These are phyloP conservation scores for Callopanchax toddi DNA, from an alignment of 2,113 vertebrate genomes.

Conservation along the genomic window DNA sequence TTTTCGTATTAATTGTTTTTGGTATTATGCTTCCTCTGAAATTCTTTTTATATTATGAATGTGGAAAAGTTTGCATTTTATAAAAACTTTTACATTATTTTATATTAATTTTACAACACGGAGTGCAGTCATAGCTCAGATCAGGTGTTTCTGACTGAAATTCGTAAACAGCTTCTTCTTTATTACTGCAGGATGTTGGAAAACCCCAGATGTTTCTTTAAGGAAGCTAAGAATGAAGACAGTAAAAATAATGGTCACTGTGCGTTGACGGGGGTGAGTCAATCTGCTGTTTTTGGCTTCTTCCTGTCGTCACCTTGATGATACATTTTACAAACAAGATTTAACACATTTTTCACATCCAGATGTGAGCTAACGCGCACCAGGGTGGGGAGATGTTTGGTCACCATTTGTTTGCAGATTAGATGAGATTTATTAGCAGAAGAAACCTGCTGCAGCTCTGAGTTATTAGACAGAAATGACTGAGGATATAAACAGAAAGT, in stretches of 20 bases:
- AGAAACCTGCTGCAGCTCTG: constrained; percentile 29
- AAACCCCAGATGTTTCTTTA: too few species aligned
- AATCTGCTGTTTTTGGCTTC: constrained; percentile 13
- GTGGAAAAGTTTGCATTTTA: too few species aligned
- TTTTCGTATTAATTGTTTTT: too few species aligned
- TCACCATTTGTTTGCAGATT: constrained; percentile 69
- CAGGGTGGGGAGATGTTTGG: constrained; percentile 7
- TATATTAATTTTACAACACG: too few species aligned
- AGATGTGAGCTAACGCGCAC: constrained; percentile 41
- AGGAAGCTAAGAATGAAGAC: too few species aligned
- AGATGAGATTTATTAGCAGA: constrained; percentile 43
- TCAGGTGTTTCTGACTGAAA: too few species aligned
- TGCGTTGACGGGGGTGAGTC: not conserved
- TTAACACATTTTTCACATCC: constrained; percentile 52
- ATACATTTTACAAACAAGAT: constrained; percentile 53
- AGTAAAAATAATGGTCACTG: not conserved
- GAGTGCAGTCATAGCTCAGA: too few species aligned
- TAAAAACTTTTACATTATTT: too few species aligned
- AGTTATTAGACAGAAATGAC: constrained; percentile 10
- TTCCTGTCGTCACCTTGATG: constrained; percentile 36
- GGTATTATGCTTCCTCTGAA: too few species aligned
- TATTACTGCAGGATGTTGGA: too few species aligned
- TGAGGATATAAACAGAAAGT: constrained; percentile 10
- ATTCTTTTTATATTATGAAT: too few species aligned
- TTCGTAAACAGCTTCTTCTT: too few species aligned